phyloP scores from a whole-genome alignment of 2,113 vertebrate species.

The Aspiorhynchus laticeps region DNA sequence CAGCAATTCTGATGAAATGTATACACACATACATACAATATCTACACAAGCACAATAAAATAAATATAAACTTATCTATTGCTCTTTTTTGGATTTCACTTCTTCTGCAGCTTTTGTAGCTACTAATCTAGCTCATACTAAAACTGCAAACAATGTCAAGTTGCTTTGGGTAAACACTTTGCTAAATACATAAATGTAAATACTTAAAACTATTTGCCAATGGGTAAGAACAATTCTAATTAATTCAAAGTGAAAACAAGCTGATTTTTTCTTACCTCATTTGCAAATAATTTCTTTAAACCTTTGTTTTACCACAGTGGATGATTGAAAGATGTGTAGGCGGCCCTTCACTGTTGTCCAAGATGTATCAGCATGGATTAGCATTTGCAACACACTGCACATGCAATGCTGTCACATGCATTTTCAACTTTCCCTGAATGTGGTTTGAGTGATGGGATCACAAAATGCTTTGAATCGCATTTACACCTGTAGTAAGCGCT shows the following conservation, averaged over 20 bases:
- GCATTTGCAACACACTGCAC: neutral
- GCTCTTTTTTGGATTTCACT: too few species aligned
- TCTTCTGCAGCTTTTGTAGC: neutral
- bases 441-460: neutral
- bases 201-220: neutral
- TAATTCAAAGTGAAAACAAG: neutral
- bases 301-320: neutral
- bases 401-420: neutral
- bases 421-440: neutral
- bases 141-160: too few species aligned
- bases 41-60: too few species aligned
- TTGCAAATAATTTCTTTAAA: neutral
- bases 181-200: neutral
- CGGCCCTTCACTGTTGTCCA: neutral
- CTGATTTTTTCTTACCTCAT: neutral
- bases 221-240: neutral
- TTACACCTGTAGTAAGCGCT: neutral
- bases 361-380: neutral
- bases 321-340: neutral
- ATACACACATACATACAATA: too few species aligned
- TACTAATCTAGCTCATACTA: neutral
- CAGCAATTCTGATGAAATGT: neutral
- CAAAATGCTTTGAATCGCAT: neutral
- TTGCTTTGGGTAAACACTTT: neutral
- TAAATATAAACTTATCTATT: too few species aligned